phyloP scores from a whole-genome alignment of 2,888 invertebrate genomes.

The Drosophila nr. fundita region DNA sequence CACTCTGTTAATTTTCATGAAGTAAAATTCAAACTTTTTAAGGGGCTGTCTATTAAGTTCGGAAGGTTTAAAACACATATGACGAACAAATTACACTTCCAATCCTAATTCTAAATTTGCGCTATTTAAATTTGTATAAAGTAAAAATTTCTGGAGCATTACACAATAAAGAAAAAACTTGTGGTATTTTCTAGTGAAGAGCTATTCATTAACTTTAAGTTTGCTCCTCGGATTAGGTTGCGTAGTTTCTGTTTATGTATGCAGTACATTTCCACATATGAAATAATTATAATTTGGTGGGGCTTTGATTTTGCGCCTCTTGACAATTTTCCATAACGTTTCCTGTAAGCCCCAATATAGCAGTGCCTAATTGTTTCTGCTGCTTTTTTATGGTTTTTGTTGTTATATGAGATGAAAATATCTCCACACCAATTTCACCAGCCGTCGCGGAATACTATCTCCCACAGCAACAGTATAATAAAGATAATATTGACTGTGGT shows the following conservation, averaged over 20 bases:
- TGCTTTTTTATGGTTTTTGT: conserved; percentile 5
- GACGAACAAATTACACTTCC: not conserved
- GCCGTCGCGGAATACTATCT: conserved; percentile 32
- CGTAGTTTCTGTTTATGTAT: conserved; percentile 56
- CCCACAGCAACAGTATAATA: conserved; percentile 55
- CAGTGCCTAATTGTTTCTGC: conserved; percentile 26
- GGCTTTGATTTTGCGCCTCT: conserved; percentile 75
- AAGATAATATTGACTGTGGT: conserved; percentile 38
- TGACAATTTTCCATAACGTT: conserved; percentile 66
- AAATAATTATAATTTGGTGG: conserved; percentile 77
- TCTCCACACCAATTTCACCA: conserved; percentile 40
- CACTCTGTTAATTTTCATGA: conserved; percentile 73
- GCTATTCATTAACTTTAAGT: conserved; percentile 13
- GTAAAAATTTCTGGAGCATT: not conserved
- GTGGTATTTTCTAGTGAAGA: not conserved
- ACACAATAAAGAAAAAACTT: not conserved
- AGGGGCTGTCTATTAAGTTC: conserved; percentile 25
- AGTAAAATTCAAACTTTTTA: conserved; percentile 52
- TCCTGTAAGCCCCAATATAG: conserved; percentile 62
- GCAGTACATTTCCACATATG: conserved; percentile 66
- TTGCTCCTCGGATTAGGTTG: conserved; percentile 36
- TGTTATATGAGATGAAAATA: conserved; percentile 34
- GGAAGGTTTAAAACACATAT: not conserved
- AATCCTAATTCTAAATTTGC: not conserved
- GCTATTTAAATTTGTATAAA: not conserved